Evolutionary conservation across 2,888 invertebrate genomes (phyloP), one percentile per base, ranked within the genome.

Genomic region (Drosophila anomalata): DNA sequence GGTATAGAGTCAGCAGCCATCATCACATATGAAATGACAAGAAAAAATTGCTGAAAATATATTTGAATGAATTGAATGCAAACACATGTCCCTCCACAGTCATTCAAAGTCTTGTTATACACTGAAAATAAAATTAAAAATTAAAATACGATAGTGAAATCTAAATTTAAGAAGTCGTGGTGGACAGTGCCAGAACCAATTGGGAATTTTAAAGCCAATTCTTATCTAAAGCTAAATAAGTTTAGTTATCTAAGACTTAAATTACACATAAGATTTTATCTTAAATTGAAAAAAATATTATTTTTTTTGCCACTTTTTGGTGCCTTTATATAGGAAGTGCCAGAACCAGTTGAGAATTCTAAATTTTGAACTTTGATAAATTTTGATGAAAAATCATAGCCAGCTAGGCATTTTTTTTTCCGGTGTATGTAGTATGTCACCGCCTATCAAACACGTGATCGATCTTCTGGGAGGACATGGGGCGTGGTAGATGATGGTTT

Each of bases 21-120:
- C 75, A 67, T 52, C 56, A 57, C 63, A 61, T 61, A 70, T 53
- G 76, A 70, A 82, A 82, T 82, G 80, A 79, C 83, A 82, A 47
- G 74, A 74, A 80, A 82, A 80, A 74, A 80, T 78, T 72, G 77
- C 66, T 65, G 60, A 66, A 80, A 78, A 83, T 83, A 80, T 78
- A 79, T 81, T 83, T 79, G 79, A 72, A 79, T 84, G 59, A 67
- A 81, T 81, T 79, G 74, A 57, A 71, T 75, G 77, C 81, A 77
- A 77, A 75, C 54, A 68, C 59, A 67, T 67, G 53, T 59, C 24
- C 48, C 58, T 50, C 54, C 62, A 54, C 22, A 20, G 47, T 11
- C 42, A 26, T 20, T 36, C 61, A 60, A 46, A 12, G 44, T 46
- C 20, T 57, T 12, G 8, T n/a, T 42, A 9, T 42, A 42, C 20